Evolutionary conservation across 2,797 vertebrate genomes (phyloP), one percentile per base, ranked within the genome.

Genomic region (Gambusia yucatana): DNA sequence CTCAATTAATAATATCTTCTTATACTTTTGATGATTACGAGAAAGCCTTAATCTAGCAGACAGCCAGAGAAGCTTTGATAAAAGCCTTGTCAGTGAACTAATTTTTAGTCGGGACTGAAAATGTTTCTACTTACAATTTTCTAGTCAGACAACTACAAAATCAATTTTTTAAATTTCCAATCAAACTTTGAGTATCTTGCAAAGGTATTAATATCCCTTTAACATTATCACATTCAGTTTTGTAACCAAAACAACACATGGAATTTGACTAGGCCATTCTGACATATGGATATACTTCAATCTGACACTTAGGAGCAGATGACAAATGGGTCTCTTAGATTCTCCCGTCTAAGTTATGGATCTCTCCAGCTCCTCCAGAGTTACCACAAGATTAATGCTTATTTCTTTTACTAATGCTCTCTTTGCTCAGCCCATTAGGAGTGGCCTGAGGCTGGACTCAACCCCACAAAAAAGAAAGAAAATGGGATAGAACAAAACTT

Each of bases 1-100:
- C 84, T 76, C 4, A 48, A 80, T 63, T 85, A 71, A 82, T 81
- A 84, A 75, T 44, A 16, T 79, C 22, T 61, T 87, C 80, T 78
- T 10, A 55, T 71, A 81, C 80, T 78, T 83, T 75, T 65, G 67
- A 81, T 84, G 61, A 79, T 86, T 71, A 44, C 48, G 76, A 82
- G 76, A 81, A 83, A 17, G 36, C 79, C 78, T 86, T 81, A 48
- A 76, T 80, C 77, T 70, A 6, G 44, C 69, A n/a, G 77, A 63
- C 50, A 47, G 55, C 17, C 30, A 77, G 46, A 70, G 78, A 39
- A 9, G 43, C 55, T 85, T 73, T 5, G 84, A 80, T 75, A 72
- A 72, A 84, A 81, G 74, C 22, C 78, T 9, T 28, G 20, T n/a
- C 47, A 69, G 16, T 71, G 43, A 46, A 22, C 11, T 28, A 4